Conservation (phyloP, 2,113 vertebrate genomes). For the Chiloscyllium plagiosum region DNA sequence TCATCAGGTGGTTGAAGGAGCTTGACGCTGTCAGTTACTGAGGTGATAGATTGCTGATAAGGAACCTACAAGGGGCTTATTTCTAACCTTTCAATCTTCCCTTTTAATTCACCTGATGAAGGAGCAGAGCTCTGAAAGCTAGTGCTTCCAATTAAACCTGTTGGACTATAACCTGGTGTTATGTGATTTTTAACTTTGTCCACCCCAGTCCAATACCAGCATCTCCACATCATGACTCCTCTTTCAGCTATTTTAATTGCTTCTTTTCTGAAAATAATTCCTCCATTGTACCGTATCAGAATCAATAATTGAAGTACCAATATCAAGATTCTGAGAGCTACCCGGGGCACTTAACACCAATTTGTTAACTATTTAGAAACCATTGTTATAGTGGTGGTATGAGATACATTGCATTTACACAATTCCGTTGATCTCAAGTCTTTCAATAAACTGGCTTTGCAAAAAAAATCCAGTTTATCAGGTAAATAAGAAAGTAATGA, state of each 20-base stretch:
- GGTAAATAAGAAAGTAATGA: neutral
- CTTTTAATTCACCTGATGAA: too few species aligned
- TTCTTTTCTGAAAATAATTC: neutral
- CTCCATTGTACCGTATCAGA: neutral
- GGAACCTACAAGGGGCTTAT: too few species aligned
- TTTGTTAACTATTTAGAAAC: neutral
- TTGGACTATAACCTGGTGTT: too few species aligned
- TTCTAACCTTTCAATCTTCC: too few species aligned
- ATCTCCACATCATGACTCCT: too few species aligned
- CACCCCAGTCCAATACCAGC: too few species aligned
- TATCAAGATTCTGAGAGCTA: neutral
- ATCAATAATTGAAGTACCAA: neutral
- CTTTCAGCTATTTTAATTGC: neutral
- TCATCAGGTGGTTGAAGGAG: too few species aligned
- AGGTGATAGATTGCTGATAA: too few species aligned
- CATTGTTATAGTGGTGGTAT: neutral
- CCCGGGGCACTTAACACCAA: neutral
- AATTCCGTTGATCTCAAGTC: neutral
- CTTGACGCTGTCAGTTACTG: too few species aligned
- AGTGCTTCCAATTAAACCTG: too few species aligned
- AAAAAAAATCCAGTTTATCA: neutral
- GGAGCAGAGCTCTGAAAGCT: too few species aligned
- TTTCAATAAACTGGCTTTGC: neutral
- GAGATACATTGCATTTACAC: neutral
- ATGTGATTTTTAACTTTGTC: too few species aligned